Evolutionary conservation across 2,888 invertebrate genomes (phyloP), one percentile per base, ranked within the genome.

Genomic region (Rotaria socialis): DNA sequence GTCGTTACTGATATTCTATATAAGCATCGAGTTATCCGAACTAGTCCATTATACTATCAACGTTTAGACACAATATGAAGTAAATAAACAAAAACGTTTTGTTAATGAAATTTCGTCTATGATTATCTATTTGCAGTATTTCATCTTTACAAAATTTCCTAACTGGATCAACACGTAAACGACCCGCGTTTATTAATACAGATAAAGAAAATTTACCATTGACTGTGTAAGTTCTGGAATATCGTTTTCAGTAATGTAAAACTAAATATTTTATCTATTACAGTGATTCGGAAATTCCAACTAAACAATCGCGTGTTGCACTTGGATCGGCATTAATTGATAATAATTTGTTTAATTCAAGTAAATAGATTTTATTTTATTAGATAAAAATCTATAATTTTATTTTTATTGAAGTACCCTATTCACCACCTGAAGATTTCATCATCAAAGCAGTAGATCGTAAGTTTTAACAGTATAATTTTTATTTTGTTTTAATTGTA

Each of bases 401-500:
- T 67, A 19, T 67, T 5, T 67, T 19, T 14, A n/a, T 67, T 67
- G 0, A 19, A 67, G 67, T 67, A 27, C 67, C 67, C 6, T 67
- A 67, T 67, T 41, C 67, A 41, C 67, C 67, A 35, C 67, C 67
- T 16, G 67, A 67, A 67, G 67, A 67, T 19, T 67, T 67, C 35
- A 16, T 67, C 16, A 19, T 67, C 35, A 67, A 67, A 67, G 2
- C 27, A 7, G 27, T 67, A 0, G 67, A 67, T 35, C 35, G 67
- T 67, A 67, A 67, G 67, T 67, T 4, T 55, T 22, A 55, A 22
- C 16, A 55, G 3, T 5, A 19, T 55, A 0, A 16, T 14, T 14
- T 55, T 55, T 22, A 22, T 3, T 22, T 55, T 55, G 55, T 22
- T 6, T 55, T 22, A 55, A 55, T 1, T 22, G 7, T 22, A 55